Evolutionary conservation across 2,113 vertebrate genomes (phyloP).

Genomic region (Campylomormyrus numenius): DNA sequence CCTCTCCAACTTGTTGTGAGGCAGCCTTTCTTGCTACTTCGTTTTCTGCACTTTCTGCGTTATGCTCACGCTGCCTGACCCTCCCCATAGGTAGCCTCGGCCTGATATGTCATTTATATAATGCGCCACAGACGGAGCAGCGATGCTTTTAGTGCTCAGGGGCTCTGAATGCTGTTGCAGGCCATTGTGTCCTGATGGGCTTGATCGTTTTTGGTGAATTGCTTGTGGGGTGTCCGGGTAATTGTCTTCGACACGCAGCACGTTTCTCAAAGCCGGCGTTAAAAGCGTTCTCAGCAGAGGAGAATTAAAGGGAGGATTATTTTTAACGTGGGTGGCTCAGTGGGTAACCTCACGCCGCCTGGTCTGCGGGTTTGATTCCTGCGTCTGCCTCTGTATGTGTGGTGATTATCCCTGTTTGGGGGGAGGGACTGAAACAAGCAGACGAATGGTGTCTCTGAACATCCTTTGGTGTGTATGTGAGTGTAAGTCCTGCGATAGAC

Average conservation of each 20-base stretch:
- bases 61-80: not conserved
- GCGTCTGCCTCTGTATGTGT: not conserved
- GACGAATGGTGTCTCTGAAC: not conserved
- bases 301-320: not conserved
- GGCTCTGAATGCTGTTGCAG: not conserved
- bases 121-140: not conserved
- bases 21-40: not conserved
- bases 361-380: not conserved
- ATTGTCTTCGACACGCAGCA: not conserved
- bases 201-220: not conserved
- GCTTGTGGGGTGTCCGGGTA: conserved; percentile 2
- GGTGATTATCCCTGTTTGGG: not conserved
- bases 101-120: not conserved
- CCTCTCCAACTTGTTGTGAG: not conserved
- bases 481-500: not conserved
- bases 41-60: not conserved
- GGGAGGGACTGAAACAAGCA: not conserved
- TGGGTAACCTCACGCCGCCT: not conserved
- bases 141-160: not conserved
- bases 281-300: not conserved
- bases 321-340: not conserved
- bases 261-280: not conserved
- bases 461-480: not conserved
- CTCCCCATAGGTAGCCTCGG: not conserved
- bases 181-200: not conserved